phyloP scores from a whole-genome alignment of 2,888 invertebrate genomes.

The Junonia oenone region DNA sequence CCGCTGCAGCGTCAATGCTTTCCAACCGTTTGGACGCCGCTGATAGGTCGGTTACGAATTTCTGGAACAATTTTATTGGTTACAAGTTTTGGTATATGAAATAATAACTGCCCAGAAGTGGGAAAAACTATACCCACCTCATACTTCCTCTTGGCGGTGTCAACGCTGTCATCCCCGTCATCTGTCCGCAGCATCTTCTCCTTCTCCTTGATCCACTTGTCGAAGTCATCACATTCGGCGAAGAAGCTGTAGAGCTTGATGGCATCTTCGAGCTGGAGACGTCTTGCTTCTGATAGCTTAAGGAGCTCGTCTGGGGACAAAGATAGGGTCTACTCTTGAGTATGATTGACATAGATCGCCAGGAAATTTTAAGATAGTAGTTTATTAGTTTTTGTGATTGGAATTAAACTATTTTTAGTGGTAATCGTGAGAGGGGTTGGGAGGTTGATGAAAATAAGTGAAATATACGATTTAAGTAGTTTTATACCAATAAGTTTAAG shows the following conservation, averaged over 20 bases:
- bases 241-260: slow-evolving; percentile 95
- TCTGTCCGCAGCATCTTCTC: slow-evolving; percentile 91
- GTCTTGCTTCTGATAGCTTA: slow-evolving; percentile 88
- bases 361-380: too few species aligned
- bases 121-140: too few species aligned
- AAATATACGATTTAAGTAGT: too few species aligned
- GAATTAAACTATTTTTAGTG: too few species aligned
- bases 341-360: too few species aligned
- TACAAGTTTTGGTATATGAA: too few species aligned
- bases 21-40: slow-evolving; percentile 95
- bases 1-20: slow-evolving; percentile 91
- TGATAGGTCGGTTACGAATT: slow-evolving; percentile 96
- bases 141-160: slow-evolving; percentile 95
- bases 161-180: slow-evolving; percentile 92
- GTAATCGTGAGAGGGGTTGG: too few species aligned
- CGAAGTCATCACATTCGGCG: slow-evolving; percentile 98
- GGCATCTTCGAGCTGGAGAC: slow-evolving; percentile 93
- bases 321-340: too few species aligned
- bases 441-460: too few species aligned
- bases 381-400: too few species aligned
- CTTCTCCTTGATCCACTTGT: slow-evolving; percentile 97
- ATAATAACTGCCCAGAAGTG: too few species aligned
- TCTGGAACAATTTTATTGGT: slow-evolving; percentile 65
- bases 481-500: too few species aligned
- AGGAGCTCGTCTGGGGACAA: slow-evolving; percentile 88